Conservation (phyloP, 2,888 invertebrate genomes). For the Cephalotes varians region DNA sequence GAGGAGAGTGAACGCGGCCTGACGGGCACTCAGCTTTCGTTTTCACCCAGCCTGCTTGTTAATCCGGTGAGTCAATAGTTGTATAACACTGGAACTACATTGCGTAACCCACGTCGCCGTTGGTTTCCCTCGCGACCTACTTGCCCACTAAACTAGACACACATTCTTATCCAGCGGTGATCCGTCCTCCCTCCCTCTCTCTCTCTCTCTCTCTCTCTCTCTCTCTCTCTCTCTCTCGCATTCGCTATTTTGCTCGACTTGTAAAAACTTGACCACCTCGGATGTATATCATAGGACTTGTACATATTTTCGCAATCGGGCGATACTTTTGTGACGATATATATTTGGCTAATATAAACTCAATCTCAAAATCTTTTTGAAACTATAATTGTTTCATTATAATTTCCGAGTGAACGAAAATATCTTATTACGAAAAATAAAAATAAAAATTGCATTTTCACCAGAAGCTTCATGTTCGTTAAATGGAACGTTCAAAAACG, state of each 20-base stretch:
- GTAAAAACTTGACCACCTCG: neutral
- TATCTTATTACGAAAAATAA: neutral
- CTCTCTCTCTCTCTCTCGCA: neutral
- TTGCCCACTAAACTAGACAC: slow-evolving; percentile 86
- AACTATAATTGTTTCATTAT: neutral
- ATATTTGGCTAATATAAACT: neutral
- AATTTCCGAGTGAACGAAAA: neutral
- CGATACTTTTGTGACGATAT: neutral
- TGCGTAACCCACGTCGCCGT: slow-evolving; percentile 81
- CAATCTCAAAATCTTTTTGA: neutral
- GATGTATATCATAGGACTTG: neutral
- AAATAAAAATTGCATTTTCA: neutral
- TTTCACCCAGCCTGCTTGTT: slow-evolving; percentile 86
- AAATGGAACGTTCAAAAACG: neutral
- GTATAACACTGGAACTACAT: slow-evolving; percentile 85
- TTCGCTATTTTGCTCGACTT: slow-evolving; percentile 24
- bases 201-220: slow-evolving; percentile 31
- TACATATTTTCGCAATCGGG: slow-evolving; percentile 7
- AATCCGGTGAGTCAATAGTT: slow-evolving; percentile 86
- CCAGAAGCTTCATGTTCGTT: neutral
- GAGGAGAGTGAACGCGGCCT: slow-evolving; percentile 63
- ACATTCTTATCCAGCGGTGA: slow-evolving; percentile 84
- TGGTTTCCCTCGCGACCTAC: slow-evolving; percentile 85
- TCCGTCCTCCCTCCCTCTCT: slow-evolving; percentile 68
- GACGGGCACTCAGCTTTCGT: slow-evolving; percentile 82